These are phyloP conservation scores for Canis aureus DNA, from an alignment of 2,113 vertebrate species.

Conservation along the genomic window DNA sequence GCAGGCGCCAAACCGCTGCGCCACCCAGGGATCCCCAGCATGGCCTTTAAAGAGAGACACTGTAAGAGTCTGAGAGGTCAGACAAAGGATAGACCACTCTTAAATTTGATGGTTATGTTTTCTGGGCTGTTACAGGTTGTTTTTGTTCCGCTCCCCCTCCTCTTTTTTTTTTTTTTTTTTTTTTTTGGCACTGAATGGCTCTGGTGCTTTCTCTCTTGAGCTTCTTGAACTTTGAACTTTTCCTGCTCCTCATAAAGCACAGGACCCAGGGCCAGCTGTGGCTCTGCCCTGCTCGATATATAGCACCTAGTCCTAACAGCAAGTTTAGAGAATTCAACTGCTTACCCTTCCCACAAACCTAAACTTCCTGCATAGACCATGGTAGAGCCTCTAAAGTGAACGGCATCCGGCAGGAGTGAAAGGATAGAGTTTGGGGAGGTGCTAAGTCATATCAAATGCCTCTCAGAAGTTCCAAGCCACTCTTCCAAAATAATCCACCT, in stretches of 20 bases:
- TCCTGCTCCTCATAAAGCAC: neutral
- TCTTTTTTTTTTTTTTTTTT: neutral
- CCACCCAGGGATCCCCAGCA: too few species aligned
- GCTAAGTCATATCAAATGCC: neutral
- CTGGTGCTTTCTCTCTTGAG: neutral
- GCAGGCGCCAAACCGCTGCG: too few species aligned
- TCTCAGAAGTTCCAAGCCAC: neutral
- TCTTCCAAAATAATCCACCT: neutral
- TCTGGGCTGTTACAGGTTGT: neutral
- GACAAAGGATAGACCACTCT: neutral
- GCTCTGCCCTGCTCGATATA: neutral
- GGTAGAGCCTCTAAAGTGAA: neutral
- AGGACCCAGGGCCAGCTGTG: too few species aligned
- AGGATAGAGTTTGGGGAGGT: neutral
- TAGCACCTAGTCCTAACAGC: neutral
- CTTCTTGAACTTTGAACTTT: neutral
- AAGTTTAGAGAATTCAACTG: neutral
- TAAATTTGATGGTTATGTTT: neutral
- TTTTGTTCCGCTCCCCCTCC: neutral
- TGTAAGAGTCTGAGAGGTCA: neutral
- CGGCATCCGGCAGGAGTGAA: neutral
- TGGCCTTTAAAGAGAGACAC: neutral
- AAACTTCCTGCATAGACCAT: neutral
- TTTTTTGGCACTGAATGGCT: neutral
- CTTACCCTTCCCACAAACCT: neutral